phyloP scores from a whole-genome alignment of 2,888 invertebrate genomes.

The Cotesia congregata region DNA sequence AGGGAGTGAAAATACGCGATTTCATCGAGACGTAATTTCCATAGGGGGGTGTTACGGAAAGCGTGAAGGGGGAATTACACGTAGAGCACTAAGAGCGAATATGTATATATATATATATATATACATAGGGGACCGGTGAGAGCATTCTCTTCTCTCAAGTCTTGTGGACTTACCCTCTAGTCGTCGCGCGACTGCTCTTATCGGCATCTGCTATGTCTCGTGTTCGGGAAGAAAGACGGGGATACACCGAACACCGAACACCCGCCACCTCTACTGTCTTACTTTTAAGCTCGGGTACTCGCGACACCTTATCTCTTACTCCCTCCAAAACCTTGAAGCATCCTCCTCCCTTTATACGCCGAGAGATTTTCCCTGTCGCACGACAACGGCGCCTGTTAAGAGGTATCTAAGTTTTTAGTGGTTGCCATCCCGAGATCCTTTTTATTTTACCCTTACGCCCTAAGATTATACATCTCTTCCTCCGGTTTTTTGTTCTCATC shows the following conservation, averaged over 20 bases:
- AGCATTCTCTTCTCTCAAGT: conserved; percentile 38
- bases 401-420: conserved; percentile 58
- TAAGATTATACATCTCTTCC: conserved; percentile 30
- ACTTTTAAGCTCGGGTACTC: conserved; percentile 43
- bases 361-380: conserved; percentile 9
- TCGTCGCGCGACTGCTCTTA: conserved; percentile 53
- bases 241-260: not conserved
- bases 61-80: conserved; percentile 20
- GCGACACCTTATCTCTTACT: conserved; percentile 41
- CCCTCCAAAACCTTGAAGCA: not conserved
- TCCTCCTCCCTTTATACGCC: not conserved
- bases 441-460: conserved; percentile 40
- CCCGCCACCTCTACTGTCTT: conserved; percentile 3
- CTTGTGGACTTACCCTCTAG: conserved; percentile 43
- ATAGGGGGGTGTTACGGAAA: conserved; percentile 24
- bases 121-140: not conserved
- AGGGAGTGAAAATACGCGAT: conserved; percentile 25
- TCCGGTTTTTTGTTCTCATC: not conserved
- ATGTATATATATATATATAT: not conserved
- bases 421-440: conserved; percentile 25
- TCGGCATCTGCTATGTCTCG: conserved; percentile 51
- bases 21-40: conserved; percentile 44
- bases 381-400: conserved; percentile 53
- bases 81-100: not conserved
- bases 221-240: not conserved